Percentiles rank a stretch among this genome's conserved stretches.
Conservation (phyloP, 1,140 invertebrate species). For the Metopolophium dirhodum region DNA sequence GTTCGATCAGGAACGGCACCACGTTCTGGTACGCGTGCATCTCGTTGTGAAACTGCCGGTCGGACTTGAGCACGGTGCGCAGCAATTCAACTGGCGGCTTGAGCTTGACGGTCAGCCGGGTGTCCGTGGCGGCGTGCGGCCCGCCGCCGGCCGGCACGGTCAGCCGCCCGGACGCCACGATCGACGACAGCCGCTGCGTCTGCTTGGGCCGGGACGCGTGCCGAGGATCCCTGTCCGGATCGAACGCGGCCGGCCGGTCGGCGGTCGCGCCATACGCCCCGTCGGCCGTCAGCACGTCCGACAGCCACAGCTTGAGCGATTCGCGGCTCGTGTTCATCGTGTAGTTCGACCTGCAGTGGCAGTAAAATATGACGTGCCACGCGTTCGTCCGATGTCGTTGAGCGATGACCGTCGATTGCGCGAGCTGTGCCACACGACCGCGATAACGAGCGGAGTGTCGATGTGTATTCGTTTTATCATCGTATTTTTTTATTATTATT, state of each 20-base stretch:
- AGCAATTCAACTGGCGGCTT: neutral
- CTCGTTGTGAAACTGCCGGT: conserved; percentile 59
- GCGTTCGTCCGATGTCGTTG: neutral
- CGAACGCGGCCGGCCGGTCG: neutral
- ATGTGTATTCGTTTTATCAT: too few relatives aligned
- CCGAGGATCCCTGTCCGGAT: conserved; percentile 1
- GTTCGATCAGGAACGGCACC: conserved; percentile 56
- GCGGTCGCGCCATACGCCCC: conserved; percentile 14
- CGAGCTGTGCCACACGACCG: neutral
- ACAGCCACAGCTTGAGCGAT: conserved; percentile 17
- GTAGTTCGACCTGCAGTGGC: too few relatives aligned
- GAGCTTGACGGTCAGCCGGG: conserved; percentile 13
- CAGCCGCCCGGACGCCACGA: neutral
- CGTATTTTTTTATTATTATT: too few relatives aligned
- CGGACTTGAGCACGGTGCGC: conserved; percentile 19
- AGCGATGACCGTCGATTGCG: neutral
- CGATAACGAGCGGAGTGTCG: neutral
- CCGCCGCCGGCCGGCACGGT: neutral
- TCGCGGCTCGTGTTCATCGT: neutral
- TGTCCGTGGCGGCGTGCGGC: neutral
- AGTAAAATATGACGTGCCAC: neutral
- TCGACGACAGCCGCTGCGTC: neutral
- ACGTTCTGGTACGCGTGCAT: conserved; percentile 58
- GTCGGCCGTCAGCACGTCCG: neutral
- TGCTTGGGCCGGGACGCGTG: neutral